Base-by-base conservation (phyloP, 2,888 invertebrate genomes). In the Pristionchus exspectatus region DNA sequence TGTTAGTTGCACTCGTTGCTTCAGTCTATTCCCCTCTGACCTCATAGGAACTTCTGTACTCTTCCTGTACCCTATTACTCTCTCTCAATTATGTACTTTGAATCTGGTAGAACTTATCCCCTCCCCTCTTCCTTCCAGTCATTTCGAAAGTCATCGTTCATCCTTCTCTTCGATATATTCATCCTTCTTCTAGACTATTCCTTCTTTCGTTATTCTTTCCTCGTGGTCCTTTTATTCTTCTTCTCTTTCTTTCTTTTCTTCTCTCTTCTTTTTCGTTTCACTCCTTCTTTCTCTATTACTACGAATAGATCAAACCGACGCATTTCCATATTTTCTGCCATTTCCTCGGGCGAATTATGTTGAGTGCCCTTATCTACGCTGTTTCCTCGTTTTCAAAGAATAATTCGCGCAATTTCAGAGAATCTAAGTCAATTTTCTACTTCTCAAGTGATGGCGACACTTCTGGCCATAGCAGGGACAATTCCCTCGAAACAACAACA, bases 11-110 rank as follows among this genome's bases (percentile, higher is more conserved):
- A 54, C 81, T 81, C n/a, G n/a, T 18, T 50, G 44, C 81, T 81
- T 50, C 74, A 18, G 14, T 33, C 27, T 27, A 16, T 50, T 33
- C 81, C 50, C 21, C 54, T 44, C n/a, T 63, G n/a, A 24, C 63
- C 63, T 63, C n/a, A n/a, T 18, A 33, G 81, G 81, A 81, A 81
- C 81, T 24, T 50, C 81, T 81, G 81, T 81, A 81, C 81, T 81
- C 18, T 81, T 10, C 12, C n/a, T 44, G 81, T 81, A 33, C 81
- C 38, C 77, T 24, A 44, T 44, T 81, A 50, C 77, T 38, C 38
- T n/a, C n/a, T n/a, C 81, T 9, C 18, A 16, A 10, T n/a, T 14
- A 16, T 81, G 81, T 16, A 50, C 50, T 81, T 38, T 81, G 81
- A 81, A 81, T 81, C 74, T 38, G 38, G 74, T 33, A 18, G 38